A percentile compares a stretch with the other conserved stretches of the same genome.
Conservation (phyloP, 1,140 invertebrate species). For the Zelostemma sp. region DNA sequence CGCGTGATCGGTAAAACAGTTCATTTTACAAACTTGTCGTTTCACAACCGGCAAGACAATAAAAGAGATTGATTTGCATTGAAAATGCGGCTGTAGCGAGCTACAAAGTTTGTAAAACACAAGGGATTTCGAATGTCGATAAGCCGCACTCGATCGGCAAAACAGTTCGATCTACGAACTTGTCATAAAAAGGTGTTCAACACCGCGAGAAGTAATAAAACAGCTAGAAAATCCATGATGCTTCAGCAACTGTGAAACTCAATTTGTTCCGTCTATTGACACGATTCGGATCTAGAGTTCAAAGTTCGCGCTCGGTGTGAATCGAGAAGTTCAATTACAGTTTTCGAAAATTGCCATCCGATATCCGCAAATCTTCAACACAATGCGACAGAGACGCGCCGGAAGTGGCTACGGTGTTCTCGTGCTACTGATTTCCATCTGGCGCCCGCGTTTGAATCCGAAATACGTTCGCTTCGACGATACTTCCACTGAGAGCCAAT, state of each 20-base stretch:
- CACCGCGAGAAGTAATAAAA: slow-evolving; percentile 17
- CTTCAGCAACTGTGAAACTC: slow-evolving; percentile 9
- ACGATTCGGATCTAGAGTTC: slow-evolving; percentile 23
- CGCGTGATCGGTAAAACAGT: too few relatives aligned
- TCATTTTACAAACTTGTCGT: too few relatives aligned
- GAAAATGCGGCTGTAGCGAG: too few relatives aligned
- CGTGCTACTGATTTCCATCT: slow-evolving; percentile 38
- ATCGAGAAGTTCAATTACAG: slow-evolving; percentile 42
- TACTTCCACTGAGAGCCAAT: slow-evolving; percentile 35
- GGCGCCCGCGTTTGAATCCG: slow-evolving; percentile 25
- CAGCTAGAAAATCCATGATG: slow-evolving; percentile 21
- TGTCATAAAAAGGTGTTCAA: too few relatives aligned
- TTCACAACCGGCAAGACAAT: too few relatives aligned
- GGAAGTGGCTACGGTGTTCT: slow-evolving; percentile 38
- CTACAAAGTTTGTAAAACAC: too few relatives aligned
- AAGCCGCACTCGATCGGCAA: too few relatives aligned
- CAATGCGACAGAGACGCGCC: slow-evolving; percentile 34
- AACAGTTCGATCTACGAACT: too few relatives aligned
- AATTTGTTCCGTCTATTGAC: slow-evolving; percentile 30
- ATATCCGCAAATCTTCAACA: slow-evolving; percentile 35
- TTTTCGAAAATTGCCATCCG: slow-evolving; percentile 47
- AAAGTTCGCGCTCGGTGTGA: slow-evolving; percentile 36
- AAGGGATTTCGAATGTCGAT: too few relatives aligned
- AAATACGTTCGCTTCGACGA: slow-evolving; percentile 30
- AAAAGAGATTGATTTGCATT: too few relatives aligned